Conservation (phyloP, 2,113 vertebrate species). For the Nycticorax nycticorax region DNA sequence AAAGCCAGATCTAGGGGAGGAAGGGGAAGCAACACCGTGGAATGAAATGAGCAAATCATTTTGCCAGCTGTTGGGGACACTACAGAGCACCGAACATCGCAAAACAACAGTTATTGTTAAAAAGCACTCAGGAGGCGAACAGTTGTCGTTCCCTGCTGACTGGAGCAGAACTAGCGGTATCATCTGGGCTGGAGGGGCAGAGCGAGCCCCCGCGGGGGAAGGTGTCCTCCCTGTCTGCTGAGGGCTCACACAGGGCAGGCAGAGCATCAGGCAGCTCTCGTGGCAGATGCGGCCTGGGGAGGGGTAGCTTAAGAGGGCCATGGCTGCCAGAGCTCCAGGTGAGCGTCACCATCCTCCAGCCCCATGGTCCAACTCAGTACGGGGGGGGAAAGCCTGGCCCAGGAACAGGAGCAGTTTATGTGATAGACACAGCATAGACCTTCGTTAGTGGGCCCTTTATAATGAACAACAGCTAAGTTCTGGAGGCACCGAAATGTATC, state of each 20-base stretch:
- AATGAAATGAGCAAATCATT: neutral
- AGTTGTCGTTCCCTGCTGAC: neutral
- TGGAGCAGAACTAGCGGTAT: neutral
- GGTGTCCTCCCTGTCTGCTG: rapidly evolving
- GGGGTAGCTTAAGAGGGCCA: neutral
- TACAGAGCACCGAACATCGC: neutral
- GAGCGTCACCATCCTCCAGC: neutral
- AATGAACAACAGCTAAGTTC: neutral
- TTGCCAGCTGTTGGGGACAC: neutral
- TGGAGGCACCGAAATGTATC: neutral
- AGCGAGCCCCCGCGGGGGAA: neutral
- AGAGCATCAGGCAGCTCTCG: neutral
- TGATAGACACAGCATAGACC: neutral
- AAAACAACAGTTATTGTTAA: neutral
- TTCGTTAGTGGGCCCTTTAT: neutral
- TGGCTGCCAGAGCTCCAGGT: neutral
- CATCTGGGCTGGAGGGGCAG: neutral
- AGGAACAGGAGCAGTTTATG: neutral
- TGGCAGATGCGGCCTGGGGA: neutral
- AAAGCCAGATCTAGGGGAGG: neutral
- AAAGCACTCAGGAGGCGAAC: neutral
- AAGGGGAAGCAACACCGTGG: neutral
- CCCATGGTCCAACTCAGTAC: neutral
- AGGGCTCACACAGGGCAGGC: rapidly evolving
- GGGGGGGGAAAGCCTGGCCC: neutral